Base-by-base conservation (phyloP, 2,888 invertebrate species). In the Tachina grossa region DNA sequence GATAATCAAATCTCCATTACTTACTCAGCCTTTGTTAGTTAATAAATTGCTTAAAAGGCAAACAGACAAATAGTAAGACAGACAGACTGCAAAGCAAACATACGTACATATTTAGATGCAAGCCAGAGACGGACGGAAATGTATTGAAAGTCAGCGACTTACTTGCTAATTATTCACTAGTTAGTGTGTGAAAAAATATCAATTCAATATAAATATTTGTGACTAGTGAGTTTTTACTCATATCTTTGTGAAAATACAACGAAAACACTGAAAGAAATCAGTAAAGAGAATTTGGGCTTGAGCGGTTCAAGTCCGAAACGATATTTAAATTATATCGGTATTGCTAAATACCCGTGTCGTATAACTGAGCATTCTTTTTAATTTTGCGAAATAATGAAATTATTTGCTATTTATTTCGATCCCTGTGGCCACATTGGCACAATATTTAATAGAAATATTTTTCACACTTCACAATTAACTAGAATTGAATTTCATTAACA, bases 141-240 rank as follows among this genome's bases (percentile, higher is more conserved):
- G 39, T 55, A 61, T 69, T 63, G 10, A 53, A 47, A 69, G 31
- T 11, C 49, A 71, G 13, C 45, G 4, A 45, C 13, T 45, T 51
- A 66, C 8, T 59, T 63, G 51, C 14, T 53, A n/a, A n/a, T n/a
- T n/a, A 81, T 19, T 53, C 51, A 65, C 47, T 51, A 57, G 77
- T 83, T 51, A 57, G 77, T 83, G 77, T 83, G 77, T 72, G 83
- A 77, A 77, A 83, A 63, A 53, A 41, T 47, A 71, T 71, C 72
- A 81, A 82, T 82, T 75, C 65, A 74, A 71, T 75, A 82, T 45
- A 85, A 79, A 79, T 71, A 75, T 72, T 76, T 82, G 78, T 69
- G 69, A 82, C 49, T 49, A 81, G 16, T 22, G 22, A 68, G 43
- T 68, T 43, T 69, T 53, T 11, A 22, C 22, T 22, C 22, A 2